Evolutionary conservation across 2,888 invertebrate genomes (phyloP).

Genomic region (Agrilus cyanescens): DNA sequence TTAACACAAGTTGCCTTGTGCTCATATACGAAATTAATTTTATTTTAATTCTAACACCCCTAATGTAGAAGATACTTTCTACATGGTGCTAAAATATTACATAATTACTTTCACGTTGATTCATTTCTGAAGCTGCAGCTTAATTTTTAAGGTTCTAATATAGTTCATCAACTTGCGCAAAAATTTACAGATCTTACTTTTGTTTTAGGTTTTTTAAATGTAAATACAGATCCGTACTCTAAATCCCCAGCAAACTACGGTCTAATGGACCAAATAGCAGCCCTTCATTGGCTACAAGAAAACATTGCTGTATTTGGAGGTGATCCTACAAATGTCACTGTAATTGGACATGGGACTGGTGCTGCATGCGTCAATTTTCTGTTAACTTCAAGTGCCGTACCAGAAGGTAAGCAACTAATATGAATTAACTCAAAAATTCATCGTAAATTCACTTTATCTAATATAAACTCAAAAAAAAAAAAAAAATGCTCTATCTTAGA

Average conservation of each 20-base stretch:
- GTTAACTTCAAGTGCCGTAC: conserved; percentile 86
- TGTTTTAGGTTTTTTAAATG: conserved; percentile 73
- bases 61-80: too few species aligned
- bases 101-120: too few species aligned
- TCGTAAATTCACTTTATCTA: too few species aligned
- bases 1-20: too few species aligned
- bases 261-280: conserved; percentile 95
- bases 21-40: background rate
- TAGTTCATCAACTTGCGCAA: background rate
- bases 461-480: too few species aligned
- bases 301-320: conserved; percentile 93
- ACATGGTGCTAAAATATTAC: too few species aligned
- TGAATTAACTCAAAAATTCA: too few species aligned
- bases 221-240: conserved; percentile 75
- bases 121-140: background rate
- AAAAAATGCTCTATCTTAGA: too few species aligned
- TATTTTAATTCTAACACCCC: background rate
- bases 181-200: conserved; percentile 10
- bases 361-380: conserved; percentile 93
- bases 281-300: conserved; percentile 91
- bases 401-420: conserved; percentile 58
- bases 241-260: conserved; percentile 91
- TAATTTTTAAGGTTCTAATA: background rate
- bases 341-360: conserved; percentile 92
- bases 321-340: conserved; percentile 82